phyloP scores from a whole-genome alignment of 2,888 invertebrate species.

The Blastobasis adustella region DNA sequence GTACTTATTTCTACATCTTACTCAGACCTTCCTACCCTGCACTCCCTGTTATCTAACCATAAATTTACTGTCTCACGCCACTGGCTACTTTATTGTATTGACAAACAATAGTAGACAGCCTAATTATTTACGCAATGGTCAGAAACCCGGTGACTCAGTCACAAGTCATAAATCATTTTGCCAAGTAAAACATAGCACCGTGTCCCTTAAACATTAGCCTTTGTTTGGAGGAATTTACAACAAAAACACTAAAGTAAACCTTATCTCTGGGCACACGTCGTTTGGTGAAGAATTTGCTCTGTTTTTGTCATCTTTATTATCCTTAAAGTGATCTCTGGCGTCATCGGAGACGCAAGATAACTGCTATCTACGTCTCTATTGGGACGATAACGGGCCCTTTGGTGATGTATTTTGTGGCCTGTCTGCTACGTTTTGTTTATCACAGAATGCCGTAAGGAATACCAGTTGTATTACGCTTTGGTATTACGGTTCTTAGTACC shows the following conservation, averaged over 20 bases:
- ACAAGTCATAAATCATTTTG: constrained; percentile 7
- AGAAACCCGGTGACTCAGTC: constrained; percentile 2
- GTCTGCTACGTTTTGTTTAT: constrained; percentile 20
- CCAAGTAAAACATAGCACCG: background rate
- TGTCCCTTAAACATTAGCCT: constrained; percentile 5
- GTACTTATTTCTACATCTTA: too few relatives aligned
- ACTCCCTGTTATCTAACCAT: too few relatives aligned
- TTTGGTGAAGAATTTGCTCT: constrained; percentile 27
- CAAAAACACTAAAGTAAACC: background rate
- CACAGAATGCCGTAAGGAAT: background rate
- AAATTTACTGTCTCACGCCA: too few relatives aligned
- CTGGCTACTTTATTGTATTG: too few relatives aligned
- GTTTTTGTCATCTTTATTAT: constrained; percentile 38
- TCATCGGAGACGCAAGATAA: constrained; percentile 24
- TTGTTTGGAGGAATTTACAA: too few relatives aligned
- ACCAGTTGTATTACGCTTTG: too few relatives aligned
- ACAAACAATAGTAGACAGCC: background rate
- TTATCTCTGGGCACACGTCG: constrained; percentile 29
- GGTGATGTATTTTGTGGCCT: constrained; percentile 17
- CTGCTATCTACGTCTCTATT: constrained; percentile 36
- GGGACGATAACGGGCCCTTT: constrained; percentile 30
- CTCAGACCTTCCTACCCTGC: too few relatives aligned
- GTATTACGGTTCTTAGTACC: too few relatives aligned
- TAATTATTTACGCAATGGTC: constrained; percentile 7
- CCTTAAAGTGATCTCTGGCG: constrained; percentile 29